A percentile compares a stretch with the other conserved stretches of the same genome.
These are phyloP conservation scores for Anguilla anguilla DNA, from an alignment of 2,797 vertebrate genomes.

Conservation along the genomic window DNA sequence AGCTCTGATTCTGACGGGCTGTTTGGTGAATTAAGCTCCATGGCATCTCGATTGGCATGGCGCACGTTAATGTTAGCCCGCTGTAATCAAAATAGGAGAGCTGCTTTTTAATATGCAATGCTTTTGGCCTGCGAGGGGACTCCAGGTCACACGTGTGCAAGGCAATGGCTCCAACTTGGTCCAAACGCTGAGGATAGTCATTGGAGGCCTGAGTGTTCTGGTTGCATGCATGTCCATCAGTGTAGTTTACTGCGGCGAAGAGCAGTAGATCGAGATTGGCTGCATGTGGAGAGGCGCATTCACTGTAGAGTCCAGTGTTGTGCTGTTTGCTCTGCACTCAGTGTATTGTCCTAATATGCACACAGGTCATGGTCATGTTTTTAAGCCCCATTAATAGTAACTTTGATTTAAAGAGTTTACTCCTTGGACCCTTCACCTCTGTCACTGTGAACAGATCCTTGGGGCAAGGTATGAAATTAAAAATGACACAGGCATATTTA, in stretches of 20 bases:
- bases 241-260: not conserved
- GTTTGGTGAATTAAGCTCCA: not conserved
- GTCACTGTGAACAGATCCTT: not conserved
- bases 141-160: not conserved
- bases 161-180: not conserved
- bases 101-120: not conserved
- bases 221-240: not conserved
- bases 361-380: not conserved
- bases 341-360: not conserved
- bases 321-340: not conserved
- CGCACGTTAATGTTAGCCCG: not conserved
- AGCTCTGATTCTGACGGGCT: not conserved
- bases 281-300: not conserved
- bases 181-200: not conserved
- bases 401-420: not conserved
- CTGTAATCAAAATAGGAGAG: not conserved
- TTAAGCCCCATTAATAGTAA: not conserved
- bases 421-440: not conserved
- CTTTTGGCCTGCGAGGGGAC: not conserved
- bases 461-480: not conserved
- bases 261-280: not conserved
- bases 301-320: not conserved
- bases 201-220: not conserved
- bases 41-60: not conserved
- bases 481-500: too few relatives aligned